Conservation (phyloP, 1,140 invertebrate species). For the Apis cerana region DNA sequence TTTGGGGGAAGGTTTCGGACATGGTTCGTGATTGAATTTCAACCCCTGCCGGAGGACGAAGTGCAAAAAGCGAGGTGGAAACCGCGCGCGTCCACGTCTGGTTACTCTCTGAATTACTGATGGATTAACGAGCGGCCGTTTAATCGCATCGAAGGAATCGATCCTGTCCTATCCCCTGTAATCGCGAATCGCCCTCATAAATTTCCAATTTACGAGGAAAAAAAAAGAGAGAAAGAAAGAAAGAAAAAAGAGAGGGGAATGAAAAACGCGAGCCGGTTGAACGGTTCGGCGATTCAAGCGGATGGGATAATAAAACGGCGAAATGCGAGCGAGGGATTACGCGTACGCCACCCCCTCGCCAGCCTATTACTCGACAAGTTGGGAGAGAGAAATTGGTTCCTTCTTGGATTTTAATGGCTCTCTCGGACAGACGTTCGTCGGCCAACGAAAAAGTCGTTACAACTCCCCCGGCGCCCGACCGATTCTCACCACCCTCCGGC, state of each 20-base stretch:
- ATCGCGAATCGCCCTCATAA: no score
- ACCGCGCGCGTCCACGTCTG: not conserved
- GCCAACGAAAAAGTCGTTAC: conserved; percentile 77
- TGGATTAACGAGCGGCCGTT: conserved; percentile 3
- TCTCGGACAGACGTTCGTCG: conserved; percentile 69
- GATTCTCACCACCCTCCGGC: conserved; percentile 25
- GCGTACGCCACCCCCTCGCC: conserved; percentile 39
- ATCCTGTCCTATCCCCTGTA: not conserved
- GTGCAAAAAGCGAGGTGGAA: conserved; percentile 16
- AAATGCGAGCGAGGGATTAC: conserved; percentile 72
- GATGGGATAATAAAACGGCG: conserved; percentile 69
- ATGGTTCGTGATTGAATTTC: conserved; percentile 37
- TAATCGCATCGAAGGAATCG: not conserved
- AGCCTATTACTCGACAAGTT: conserved; percentile 78
- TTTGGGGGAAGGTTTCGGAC: not conserved
- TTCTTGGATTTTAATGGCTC: conserved; percentile 71
- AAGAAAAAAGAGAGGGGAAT: no score
- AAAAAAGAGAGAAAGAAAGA: no score
- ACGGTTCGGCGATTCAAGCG: no score
- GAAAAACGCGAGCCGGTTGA: no score
- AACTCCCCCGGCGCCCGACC: conserved; percentile 51
- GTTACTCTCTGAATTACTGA: conserved; percentile 5
- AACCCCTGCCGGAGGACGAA: not conserved
- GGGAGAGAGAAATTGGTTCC: conserved; percentile 68
- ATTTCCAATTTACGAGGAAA: no score